These are phyloP conservation scores for Perdita meconis DNA, from an alignment of 2,888 invertebrate genomes.

Conservation along the genomic window DNA sequence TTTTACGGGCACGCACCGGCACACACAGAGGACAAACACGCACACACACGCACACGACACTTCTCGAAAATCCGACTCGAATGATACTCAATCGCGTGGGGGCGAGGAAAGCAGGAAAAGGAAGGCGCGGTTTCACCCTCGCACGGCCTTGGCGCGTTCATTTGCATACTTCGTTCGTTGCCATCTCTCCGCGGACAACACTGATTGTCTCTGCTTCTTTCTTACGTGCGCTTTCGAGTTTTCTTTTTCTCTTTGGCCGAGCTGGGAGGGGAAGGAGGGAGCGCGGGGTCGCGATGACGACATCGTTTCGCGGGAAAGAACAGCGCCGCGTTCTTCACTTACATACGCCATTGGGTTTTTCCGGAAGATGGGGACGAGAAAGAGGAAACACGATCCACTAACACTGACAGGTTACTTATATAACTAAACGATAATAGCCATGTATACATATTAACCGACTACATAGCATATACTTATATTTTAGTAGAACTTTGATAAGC, in stretches of 20 bases:
- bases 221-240: slow-evolving; percentile 31
- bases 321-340: slow-evolving; percentile 32
- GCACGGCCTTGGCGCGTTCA: slow-evolving; percentile 40
- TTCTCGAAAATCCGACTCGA: slow-evolving; percentile 43
- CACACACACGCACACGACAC: not conserved
- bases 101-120: slow-evolving; percentile 32
- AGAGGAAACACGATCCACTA: slow-evolving; percentile 75
- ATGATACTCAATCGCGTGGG: slow-evolving; percentile 32
- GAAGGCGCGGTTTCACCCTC: slow-evolving; percentile 35
- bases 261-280: not conserved
- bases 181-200: slow-evolving; percentile 20
- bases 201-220: slow-evolving; percentile 11
- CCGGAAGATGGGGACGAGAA: slow-evolving; percentile 21
- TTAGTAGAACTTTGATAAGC: slow-evolving; percentile 82
- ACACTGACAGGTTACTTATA: slow-evolving; percentile 78
- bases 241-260: slow-evolving; percentile 17
- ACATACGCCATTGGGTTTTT: slow-evolving; percentile 29
- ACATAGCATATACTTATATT: slow-evolving; percentile 81
- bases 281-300: slow-evolving; percentile 35
- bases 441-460: slow-evolving; percentile 80
- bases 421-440: slow-evolving; percentile 79
- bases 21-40: not conserved
- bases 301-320: slow-evolving; percentile 47
- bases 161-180: slow-evolving; percentile 42
- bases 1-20: not conserved